Evolutionary conservation across 2,797 vertebrate genomes (phyloP).

Genomic region (Rhinoraja longicauda): DNA sequence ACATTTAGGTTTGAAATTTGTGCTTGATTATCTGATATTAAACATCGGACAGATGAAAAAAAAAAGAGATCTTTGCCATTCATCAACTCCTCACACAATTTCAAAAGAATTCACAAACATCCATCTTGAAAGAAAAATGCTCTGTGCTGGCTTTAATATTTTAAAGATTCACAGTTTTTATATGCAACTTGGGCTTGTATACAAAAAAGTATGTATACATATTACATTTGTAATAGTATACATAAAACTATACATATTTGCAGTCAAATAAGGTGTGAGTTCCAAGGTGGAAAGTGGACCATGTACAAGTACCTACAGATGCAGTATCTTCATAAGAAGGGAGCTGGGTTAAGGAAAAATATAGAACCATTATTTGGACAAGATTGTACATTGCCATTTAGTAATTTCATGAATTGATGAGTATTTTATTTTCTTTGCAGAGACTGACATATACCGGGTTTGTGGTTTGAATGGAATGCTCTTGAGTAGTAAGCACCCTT

Average conservation of each 20-base stretch:
- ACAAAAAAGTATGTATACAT: too few species aligned
- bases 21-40: background rate
- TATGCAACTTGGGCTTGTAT: background rate
- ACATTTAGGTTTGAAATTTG: background rate
- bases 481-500: conserved; percentile 61
- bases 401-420: background rate
- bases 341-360: background rate
- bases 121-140: background rate
- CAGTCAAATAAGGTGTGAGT: too few species aligned
- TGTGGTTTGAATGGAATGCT: conserved; percentile 66
- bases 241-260: too few species aligned
- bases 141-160: background rate
- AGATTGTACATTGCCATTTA: background rate
- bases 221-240: too few species aligned
- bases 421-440: conserved; percentile 52
- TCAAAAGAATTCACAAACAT: background rate
- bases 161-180: background rate
- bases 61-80: background rate
- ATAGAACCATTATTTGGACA: background rate
- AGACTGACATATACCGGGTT: conserved; percentile 74
- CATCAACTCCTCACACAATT: background rate
- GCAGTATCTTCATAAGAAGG: background rate
- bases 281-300: background rate
- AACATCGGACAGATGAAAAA: background rate
- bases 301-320: background rate